Evolutionary conservation across 2,113 vertebrate genomes (phyloP).

Genomic region (Fregetta grallaria): DNA sequence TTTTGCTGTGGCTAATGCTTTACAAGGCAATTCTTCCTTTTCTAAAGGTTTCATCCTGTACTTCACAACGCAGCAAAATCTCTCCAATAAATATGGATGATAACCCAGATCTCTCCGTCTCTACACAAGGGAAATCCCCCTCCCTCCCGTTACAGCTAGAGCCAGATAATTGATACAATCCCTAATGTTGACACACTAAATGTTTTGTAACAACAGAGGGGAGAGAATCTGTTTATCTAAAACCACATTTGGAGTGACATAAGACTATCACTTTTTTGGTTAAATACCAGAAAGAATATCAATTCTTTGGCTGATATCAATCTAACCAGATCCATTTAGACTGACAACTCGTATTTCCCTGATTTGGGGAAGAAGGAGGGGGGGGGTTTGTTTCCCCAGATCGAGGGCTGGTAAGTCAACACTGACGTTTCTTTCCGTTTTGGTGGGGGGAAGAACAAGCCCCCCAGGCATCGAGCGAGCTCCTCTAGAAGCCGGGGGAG

Average conservation of each 20-base stretch:
- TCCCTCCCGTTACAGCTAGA: background rate
- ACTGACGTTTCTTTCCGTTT: accelerated
- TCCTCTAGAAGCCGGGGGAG: background rate
- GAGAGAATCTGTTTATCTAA: conserved; percentile 66
- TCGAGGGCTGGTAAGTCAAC: background rate
- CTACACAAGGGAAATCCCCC: background rate
- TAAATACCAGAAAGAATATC: conserved; percentile 53
- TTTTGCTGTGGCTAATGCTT: background rate
- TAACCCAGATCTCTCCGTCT: background rate
- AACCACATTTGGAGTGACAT: conserved; percentile 67
- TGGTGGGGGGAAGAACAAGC: background rate
- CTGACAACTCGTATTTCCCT: conserved; percentile 8
- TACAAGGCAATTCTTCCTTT: background rate
- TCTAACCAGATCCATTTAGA: conserved; percentile 23
- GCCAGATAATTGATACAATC: conserved; percentile 11
- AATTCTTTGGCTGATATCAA: conserved; percentile 50
- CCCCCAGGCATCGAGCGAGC: accelerated
- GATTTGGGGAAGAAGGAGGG: background rate
- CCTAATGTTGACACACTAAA: conserved; percentile 23
- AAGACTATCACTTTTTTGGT: conserved; percentile 69
- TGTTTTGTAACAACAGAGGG: conserved; percentile 66
- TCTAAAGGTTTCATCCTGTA: background rate
- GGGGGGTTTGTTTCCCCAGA: background rate
- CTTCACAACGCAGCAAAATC: background rate
- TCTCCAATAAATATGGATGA: background rate